These are phyloP conservation scores for Synanthedon andrenaeformis DNA, from an alignment of 2,888 invertebrate species.

Conservation along the genomic window DNA sequence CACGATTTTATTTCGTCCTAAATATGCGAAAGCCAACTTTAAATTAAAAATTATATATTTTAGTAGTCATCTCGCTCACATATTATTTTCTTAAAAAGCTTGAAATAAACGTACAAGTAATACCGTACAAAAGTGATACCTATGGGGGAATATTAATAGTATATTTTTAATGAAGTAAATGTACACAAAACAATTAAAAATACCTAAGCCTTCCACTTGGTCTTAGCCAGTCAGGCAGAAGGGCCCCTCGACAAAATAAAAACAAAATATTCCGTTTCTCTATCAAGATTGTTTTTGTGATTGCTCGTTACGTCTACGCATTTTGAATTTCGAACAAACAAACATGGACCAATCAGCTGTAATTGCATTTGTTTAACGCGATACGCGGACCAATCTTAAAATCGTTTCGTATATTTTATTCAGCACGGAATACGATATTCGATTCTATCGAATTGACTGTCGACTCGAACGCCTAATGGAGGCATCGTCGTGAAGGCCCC, in stretches of 20 bases:
- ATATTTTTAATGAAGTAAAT: too few relatives aligned
- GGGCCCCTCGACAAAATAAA: not conserved
- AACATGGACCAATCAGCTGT: not conserved
- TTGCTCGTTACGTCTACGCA: not conserved
- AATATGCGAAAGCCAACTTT: too few relatives aligned
- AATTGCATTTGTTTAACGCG: not conserved
- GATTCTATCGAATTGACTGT: not conserved
- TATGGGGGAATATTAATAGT: too few relatives aligned
- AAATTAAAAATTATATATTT: too few relatives aligned
- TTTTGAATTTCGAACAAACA: not conserved
- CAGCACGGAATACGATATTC: not conserved
- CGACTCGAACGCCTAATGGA: not conserved
- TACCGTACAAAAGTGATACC: too few relatives aligned
- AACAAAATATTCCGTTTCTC: not conserved
- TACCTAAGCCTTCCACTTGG: too few relatives aligned
- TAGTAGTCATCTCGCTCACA: too few relatives aligned
- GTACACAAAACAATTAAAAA: too few relatives aligned
- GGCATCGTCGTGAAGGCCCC: slow-evolving; percentile 1
- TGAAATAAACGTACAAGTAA: too few relatives aligned
- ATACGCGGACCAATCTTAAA: not conserved
- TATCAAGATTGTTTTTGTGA: not conserved
- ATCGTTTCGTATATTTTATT: not conserved
- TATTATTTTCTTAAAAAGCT: too few relatives aligned
- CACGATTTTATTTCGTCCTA: too few relatives aligned
- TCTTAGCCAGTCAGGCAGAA: too few relatives aligned